Evolutionary conservation across 2,888 invertebrate species (phyloP).

Genomic region (Phoronis australis): DNA sequence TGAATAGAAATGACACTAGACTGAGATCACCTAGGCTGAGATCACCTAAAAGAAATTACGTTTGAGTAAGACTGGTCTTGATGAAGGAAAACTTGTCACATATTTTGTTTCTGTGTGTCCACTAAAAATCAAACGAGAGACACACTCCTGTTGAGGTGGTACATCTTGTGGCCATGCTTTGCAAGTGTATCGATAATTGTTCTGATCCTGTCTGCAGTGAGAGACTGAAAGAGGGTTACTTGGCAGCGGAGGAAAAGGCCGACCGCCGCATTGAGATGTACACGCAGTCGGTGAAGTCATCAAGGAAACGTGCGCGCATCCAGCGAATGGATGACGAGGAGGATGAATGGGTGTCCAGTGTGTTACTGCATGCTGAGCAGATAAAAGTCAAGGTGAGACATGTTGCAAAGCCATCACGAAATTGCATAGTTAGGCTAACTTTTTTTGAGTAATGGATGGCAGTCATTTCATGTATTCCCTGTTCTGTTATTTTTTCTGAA

Average conservation of each 20-base stretch:
- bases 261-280: constrained; percentile 30
- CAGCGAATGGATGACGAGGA: constrained; percentile 28
- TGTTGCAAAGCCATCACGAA: background rate
- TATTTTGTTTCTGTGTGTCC: too few relatives aligned
- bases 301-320: constrained; percentile 9
- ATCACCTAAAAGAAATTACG: too few relatives aligned
- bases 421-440: too few relatives aligned
- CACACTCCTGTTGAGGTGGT: too few relatives aligned
- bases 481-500: too few relatives aligned
- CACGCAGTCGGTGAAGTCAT: constrained; percentile 20
- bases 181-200: background rate
- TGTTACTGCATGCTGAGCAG: constrained; percentile 30
- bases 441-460: too few relatives aligned
- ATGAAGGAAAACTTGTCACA: too few relatives aligned
- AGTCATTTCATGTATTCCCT: too few relatives aligned
- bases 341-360: constrained; percentile 39
- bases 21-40: too few relatives aligned
- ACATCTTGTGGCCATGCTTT: background rate
- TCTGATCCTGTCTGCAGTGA: constrained; percentile 18
- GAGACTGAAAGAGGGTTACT: constrained; percentile 20
- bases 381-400: constrained; percentile 29
- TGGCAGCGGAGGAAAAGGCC: constrained; percentile 26
- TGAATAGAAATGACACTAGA: too few relatives aligned
- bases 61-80: background rate
- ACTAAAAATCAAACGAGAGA: too few relatives aligned